Base-by-base conservation (phyloP, 2,888 invertebrate genomes). In the Drosophila cyrtoloma region DNA sequence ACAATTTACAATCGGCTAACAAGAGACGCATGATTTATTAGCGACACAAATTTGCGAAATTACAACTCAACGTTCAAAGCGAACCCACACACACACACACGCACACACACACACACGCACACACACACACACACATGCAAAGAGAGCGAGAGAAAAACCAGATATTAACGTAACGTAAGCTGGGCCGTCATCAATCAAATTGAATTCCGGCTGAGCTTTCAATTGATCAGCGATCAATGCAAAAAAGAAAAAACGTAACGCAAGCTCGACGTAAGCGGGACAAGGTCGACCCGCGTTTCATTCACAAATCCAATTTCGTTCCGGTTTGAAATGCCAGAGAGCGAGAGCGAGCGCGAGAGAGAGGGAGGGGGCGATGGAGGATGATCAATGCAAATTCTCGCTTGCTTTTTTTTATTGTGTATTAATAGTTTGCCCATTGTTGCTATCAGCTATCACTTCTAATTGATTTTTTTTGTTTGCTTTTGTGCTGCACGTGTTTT, bases 1-100 rank as follows among this genome's bases (percentile, higher is more conserved):
- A 74, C 74, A 77, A 75, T 68, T 68, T 72, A 75, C 78, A 82
- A 58, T 65, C 63, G 50, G 66, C 74, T 51, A 70, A 64, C 72
- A 80, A 62, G 53, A 53, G 79, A 72, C 68, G 59, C 74, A 79
- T 84, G 84, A 84, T 87, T 84, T 84, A 84, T 84, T 73, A 62
- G 77, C 71, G 79, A 71, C 77, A 82, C 82, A 82, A 79, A 84
- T 82, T 85, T 62, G 84, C 78, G 71, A 85, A 88, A 87, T 88
- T 88, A 86, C 88, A 84, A 72, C 75, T 79, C 60, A 66, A 71
- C 39, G 75, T 64, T 74, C 59, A 67, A 37, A 50, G 16, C 70
- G 62, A 80, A 74, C 79, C 72, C 76, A 68, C 86, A 75, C 77
- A 59, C 32, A 35, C 22, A 63, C 52, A 35, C 7, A 47, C 44